phyloP scores from a whole-genome alignment of 92 coral and sea anemone genomes.

The Micromussa lordhowensis region DNA sequence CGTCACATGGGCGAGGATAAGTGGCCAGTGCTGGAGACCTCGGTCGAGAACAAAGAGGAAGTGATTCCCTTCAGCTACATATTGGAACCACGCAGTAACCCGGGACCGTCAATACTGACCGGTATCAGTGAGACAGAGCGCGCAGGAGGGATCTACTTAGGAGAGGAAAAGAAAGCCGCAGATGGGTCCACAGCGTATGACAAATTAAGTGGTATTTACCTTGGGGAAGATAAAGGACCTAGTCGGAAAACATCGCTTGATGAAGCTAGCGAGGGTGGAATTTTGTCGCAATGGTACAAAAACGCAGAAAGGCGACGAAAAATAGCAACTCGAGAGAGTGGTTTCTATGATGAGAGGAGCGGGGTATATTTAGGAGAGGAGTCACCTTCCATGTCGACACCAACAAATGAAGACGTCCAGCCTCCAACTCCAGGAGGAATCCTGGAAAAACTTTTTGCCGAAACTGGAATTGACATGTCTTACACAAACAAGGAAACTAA shows the following conservation, averaged over 20 bases:
- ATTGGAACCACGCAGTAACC: slow-evolving; percentile 3
- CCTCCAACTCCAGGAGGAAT: slow-evolving; percentile 81
- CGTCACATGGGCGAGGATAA: slow-evolving; percentile 90
- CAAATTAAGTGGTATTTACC: slow-evolving; percentile 90
- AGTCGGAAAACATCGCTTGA: slow-evolving; percentile 48
- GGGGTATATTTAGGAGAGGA: slow-evolving; percentile 97
- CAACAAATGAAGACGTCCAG: slow-evolving; percentile 56
- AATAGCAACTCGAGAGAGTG: slow-evolving; percentile 85
- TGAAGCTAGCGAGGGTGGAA: slow-evolving; percentile 65
- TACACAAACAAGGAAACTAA: slow-evolving; percentile 22
- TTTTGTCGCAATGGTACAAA: slow-evolving; percentile 81
- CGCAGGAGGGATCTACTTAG: slow-evolving; percentile 65
- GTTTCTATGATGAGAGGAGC: slow-evolving; percentile 91
- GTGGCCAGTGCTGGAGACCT: slow-evolving; percentile 89
- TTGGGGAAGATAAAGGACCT: slow-evolving; percentile 82
- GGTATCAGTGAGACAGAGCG: slow-evolving; percentile 72
- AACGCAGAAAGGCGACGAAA: slow-evolving; percentile 84
- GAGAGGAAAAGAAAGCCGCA: slow-evolving; percentile 68
- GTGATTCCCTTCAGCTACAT: slow-evolving; percentile 28
- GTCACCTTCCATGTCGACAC: slow-evolving; percentile 67
- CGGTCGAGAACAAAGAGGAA: slow-evolving; percentile 71
- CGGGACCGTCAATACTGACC: slow-evolving; percentile 20
- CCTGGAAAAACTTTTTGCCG: slow-evolving; percentile 64
- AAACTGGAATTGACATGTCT: slow-evolving; percentile 8
- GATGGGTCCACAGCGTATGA: slow-evolving; percentile 85